Conservation (phyloP, 2,888 invertebrate genomes). For the Dyspetes luteomarginatus region DNA sequence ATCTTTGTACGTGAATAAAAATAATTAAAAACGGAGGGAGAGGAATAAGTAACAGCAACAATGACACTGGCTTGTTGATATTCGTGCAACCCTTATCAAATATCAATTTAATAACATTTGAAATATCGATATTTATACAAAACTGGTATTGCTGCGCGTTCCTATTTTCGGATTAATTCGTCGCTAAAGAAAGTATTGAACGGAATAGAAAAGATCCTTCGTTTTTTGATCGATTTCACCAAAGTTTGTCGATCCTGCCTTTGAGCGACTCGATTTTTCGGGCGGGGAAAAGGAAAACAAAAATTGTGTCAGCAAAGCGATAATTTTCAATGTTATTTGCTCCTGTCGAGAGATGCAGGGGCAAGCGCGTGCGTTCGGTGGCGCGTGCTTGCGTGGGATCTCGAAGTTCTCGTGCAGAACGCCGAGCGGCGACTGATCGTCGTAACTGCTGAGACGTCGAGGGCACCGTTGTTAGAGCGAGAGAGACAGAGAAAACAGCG, state of each 20-base stretch:
- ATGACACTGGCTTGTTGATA: slow-evolving; percentile 34
- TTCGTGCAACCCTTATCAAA: neutral
- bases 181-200: neutral
- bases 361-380: slow-evolving; percentile 62
- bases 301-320: neutral
- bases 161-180: slow-evolving; percentile 1
- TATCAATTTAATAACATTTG: neutral
- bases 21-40: neutral
- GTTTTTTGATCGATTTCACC: neutral
- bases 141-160: neutral
- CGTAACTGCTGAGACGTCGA: slow-evolving; percentile 59
- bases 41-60: neutral
- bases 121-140: neutral
- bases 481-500: slow-evolving; percentile 16
- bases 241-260: neutral
- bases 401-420: slow-evolving; percentile 70
- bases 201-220: neutral
- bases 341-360: slow-evolving; percentile 57
- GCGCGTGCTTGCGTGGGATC: slow-evolving; percentile 61
- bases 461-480: slow-evolving; percentile 45
- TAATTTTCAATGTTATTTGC: slow-evolving; percentile 17
- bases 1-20: neutral
- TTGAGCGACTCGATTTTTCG: neutral
- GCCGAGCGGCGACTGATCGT: slow-evolving; percentile 76
- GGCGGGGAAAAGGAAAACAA: neutral